These are phyloP conservation scores for Hofmannophila pseudospretella DNA, from an alignment of 2,888 invertebrate species.

Conservation along the genomic window DNA sequence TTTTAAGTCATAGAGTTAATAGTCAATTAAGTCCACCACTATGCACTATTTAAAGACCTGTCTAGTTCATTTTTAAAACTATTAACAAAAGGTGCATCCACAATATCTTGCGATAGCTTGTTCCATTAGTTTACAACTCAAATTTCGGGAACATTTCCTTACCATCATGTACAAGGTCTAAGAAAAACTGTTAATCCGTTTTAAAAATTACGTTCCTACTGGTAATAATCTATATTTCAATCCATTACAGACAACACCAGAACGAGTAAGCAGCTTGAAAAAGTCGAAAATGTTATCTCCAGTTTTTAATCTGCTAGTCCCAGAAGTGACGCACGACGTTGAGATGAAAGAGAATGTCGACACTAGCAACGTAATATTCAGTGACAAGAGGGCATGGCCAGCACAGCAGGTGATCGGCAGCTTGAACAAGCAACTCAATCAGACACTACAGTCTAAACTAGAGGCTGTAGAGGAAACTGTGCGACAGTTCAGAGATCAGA, in stretches of 20 bases:
- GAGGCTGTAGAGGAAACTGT: slow-evolving; percentile 85
- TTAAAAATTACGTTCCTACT: too few species aligned
- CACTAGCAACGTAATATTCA: slow-evolving; percentile 52
- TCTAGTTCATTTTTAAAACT: too few species aligned
- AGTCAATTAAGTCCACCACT: too few species aligned
- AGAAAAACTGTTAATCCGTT: too few species aligned
- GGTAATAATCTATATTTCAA: too few species aligned
- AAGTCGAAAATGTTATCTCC: slow-evolving; percentile 82
- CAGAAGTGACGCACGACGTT: slow-evolving; percentile 70
- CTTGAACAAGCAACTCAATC: slow-evolving; percentile 82
- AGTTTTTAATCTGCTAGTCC: slow-evolving; percentile 83
- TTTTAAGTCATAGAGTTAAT: too few species aligned
- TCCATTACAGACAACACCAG: slow-evolving; percentile 76
- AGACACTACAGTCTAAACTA: slow-evolving; percentile 83
- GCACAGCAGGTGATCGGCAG: slow-evolving; percentile 76
- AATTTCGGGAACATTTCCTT: too few species aligned
- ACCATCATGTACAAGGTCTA: too few species aligned
- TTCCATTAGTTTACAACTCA: too few species aligned
- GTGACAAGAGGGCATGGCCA: slow-evolving; percentile 58
- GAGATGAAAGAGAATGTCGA: slow-evolving; percentile 70
- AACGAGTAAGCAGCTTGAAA: slow-evolving; percentile 79
- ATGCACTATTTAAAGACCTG: too few species aligned
- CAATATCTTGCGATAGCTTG: too few species aligned
- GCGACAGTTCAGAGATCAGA: slow-evolving; percentile 84
- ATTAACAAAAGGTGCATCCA: too few species aligned